Evolutionary conservation across 2,797 vertebrate genomes (phyloP).

Genomic region (Peromyscus melanophrys): DNA sequence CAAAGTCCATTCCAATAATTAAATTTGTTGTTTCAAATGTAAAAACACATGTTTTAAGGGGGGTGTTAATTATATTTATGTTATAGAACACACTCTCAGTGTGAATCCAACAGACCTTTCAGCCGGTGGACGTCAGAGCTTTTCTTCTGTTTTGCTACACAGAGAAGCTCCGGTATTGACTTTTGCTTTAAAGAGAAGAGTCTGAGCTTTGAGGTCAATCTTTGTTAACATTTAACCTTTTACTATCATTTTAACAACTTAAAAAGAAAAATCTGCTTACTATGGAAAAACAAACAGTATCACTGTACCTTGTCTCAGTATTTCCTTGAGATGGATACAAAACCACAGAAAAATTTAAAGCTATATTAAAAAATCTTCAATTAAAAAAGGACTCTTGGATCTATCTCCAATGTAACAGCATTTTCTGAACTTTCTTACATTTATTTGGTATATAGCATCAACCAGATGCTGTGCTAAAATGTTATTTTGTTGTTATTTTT

Average conservation of each 20-base stretch:
- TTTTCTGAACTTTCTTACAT: slow-evolving; percentile 16
- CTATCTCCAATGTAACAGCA: background rate
- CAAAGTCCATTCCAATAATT: background rate
- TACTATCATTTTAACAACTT: background rate
- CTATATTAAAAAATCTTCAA: background rate
- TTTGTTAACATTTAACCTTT: slow-evolving; percentile 40
- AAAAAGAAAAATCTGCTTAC: background rate
- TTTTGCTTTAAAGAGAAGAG: slow-evolving; percentile 14
- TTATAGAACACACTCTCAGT: background rate
- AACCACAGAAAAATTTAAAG: background rate
- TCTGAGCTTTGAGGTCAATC: background rate
- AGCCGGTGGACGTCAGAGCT: background rate
- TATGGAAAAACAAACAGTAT: background rate
- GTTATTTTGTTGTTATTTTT: background rate
- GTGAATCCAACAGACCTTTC: background rate
- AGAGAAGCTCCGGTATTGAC: background rate
- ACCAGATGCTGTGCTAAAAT: slow-evolving; percentile 5
- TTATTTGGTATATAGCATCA: background rate
- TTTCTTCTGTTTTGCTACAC: background rate
- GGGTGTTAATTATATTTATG: background rate
- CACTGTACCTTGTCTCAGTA: background rate
- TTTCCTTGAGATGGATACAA: slow-evolving; percentile 10
- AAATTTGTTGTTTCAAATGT: slow-evolving; percentile 42
- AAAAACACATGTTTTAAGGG: background rate
- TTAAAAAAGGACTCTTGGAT: background rate